These are phyloP conservation scores for Prunella himalayana DNA, from an alignment of 2,113 vertebrate species.

Conservation along the genomic window DNA sequence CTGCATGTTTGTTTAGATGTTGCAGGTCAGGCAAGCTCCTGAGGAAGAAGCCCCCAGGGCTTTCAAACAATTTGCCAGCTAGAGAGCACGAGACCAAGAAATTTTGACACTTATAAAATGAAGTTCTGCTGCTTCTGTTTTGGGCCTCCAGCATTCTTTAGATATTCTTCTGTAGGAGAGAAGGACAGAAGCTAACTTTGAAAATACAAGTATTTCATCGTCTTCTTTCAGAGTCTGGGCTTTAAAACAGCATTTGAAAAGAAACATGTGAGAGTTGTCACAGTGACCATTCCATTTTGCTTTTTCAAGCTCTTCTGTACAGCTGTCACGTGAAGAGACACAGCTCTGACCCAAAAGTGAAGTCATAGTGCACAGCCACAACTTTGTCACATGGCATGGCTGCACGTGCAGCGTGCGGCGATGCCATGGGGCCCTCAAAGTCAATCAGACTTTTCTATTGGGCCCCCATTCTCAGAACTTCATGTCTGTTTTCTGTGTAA, in stretches of 20 bases:
- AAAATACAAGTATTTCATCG: neutral
- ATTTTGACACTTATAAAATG: neutral
- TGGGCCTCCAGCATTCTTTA: neutral
- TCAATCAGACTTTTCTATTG: neutral
- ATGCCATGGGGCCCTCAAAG: neutral
- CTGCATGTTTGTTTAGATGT: neutral
- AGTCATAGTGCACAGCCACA: neutral
- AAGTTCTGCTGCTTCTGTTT: neutral
- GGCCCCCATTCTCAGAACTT: neutral
- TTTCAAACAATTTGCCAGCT: neutral
- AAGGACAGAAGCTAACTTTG: neutral
- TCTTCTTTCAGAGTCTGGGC: neutral
- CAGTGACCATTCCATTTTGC: neutral
- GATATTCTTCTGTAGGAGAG: neutral
- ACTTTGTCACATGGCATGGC: accelerated
- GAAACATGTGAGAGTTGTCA: neutral
- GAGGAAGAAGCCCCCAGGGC: neutral
- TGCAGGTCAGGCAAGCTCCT: neutral
- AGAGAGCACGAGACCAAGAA: neutral
- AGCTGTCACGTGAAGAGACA: accelerated
- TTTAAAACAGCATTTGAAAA: neutral
- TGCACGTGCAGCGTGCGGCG: accelerated
- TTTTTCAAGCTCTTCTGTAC: neutral
- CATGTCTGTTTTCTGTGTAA: neutral
- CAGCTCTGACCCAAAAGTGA: neutral